These are phyloP conservation scores for Leucosticte australis DNA, from an alignment of 2,113 vertebrate genomes.

Conservation along the genomic window DNA sequence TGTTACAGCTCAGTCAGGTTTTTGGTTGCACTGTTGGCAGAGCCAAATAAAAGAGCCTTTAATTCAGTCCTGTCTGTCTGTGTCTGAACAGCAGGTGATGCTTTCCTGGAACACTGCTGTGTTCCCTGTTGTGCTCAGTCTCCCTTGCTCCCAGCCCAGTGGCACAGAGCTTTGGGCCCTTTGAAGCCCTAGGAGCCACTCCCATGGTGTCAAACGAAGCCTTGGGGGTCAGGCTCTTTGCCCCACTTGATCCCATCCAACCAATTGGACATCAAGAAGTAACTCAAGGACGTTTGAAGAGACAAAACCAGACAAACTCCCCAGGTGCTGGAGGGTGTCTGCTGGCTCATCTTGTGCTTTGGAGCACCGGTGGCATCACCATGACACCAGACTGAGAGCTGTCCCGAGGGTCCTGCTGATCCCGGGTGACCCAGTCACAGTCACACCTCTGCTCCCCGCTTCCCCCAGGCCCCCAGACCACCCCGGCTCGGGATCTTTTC, in stretches of 20 bases:
- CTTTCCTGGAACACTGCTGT: background rate
- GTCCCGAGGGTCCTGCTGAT: rapidly evolving
- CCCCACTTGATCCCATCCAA: background rate
- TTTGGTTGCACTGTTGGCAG: background rate
- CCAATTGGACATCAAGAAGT: background rate
- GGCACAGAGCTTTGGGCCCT: background rate
- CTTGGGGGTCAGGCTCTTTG: background rate
- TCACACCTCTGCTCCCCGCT: background rate
- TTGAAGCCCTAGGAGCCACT: background rate
- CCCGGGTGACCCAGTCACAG: rapidly evolving
- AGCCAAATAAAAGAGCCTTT: background rate
- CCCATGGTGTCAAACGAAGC: rapidly evolving
- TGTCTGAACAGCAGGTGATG: background rate
- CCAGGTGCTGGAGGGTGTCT: rapidly evolving
- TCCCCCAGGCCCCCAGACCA: background rate
- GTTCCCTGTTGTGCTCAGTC: background rate
- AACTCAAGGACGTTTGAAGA: background rate
- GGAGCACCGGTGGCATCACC: rapidly evolving
- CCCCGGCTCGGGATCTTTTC: background rate
- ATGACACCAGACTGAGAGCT: background rate
- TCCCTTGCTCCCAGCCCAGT: background rate
- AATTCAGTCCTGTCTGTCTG: background rate
- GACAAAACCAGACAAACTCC: background rate
- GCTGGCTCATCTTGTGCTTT: background rate
- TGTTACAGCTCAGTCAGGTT: background rate